These are phyloP conservation scores for Dissostichus mawsoni DNA, from an alignment of 2,113 vertebrate genomes.

Conservation along the genomic window DNA sequence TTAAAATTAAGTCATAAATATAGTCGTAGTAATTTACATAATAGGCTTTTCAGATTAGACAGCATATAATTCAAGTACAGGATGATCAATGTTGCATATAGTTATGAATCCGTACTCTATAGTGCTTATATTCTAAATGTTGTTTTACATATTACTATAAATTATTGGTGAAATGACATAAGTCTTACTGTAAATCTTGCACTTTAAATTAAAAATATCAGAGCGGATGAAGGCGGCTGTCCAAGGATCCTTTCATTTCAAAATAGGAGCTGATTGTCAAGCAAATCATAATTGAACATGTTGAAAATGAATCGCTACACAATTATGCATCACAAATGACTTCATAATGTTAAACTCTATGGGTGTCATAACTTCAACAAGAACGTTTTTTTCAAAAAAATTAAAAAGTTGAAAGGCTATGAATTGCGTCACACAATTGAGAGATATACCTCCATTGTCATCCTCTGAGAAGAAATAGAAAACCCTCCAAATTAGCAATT, in stretches of 20 bases:
- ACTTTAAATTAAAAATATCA: conserved; percentile 48
- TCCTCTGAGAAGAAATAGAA: neutral
- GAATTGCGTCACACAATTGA: neutral
- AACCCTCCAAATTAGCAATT: neutral
- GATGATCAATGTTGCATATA: conserved; percentile 65
- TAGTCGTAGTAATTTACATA: conserved; percentile 43
- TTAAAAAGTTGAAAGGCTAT: neutral
- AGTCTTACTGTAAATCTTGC: conserved; percentile 61
- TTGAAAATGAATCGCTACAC: neutral
- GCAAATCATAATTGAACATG: neutral
- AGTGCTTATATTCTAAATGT: conserved; percentile 71
- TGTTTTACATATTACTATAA: conserved; percentile 63
- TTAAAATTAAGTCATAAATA: conserved; percentile 42
- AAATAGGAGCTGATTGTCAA: neutral
- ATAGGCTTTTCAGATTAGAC: conserved; percentile 39
- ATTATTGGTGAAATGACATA: conserved; percentile 60
- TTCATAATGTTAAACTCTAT: neutral
- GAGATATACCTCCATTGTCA: neutral
- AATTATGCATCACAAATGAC: neutral
- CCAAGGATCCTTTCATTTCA: conserved; percentile 25
- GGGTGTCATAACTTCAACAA: neutral
- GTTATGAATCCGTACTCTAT: conserved; percentile 51
- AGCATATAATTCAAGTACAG: conserved; percentile 46
- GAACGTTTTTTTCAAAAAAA: too few relatives aligned
- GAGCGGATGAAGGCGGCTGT: conserved; percentile 51